Conservation (phyloP, 2,113 vertebrate species). For the Dolichallabes microphthalmus region DNA sequence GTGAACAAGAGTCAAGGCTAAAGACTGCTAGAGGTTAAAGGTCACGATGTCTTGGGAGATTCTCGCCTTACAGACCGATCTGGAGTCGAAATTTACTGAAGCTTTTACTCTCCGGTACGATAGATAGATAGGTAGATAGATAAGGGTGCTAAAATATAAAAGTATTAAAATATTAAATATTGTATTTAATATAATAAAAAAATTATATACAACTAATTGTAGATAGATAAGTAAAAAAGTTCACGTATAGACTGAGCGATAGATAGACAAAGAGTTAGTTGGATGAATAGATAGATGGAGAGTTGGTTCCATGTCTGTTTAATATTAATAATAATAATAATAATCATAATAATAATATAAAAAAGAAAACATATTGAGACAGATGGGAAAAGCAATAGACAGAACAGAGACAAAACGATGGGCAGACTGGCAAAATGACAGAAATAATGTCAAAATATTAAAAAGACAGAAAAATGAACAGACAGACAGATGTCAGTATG, state of each 20-base stretch:
- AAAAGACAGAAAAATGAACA: background rate
- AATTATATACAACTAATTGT: background rate
- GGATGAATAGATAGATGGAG: background rate
- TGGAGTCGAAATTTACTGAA: constrained; percentile 9
- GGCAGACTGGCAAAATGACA: background rate
- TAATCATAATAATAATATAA: background rate
- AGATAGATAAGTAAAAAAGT: background rate
- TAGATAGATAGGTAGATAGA: background rate
- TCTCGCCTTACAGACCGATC: constrained; percentile 35
- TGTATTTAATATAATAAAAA: too few relatives aligned
- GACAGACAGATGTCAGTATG: background rate
- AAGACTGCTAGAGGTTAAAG: constrained; percentile 44
- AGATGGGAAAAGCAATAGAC: background rate
- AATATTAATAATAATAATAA: background rate
- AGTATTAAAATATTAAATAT: too few relatives aligned
- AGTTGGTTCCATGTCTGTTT: background rate
- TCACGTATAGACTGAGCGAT: background rate
- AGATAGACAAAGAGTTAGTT: background rate
- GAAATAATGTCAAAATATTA: background rate
- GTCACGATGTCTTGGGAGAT: constrained; percentile 24
- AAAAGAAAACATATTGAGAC: background rate
- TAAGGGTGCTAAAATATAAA: background rate
- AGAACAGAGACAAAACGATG: background rate
- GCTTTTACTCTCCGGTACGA: background rate
- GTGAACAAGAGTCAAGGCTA: constrained; percentile 52